phyloP scores from a whole-genome alignment of 2,113 vertebrate species.

The Cyprinodon brontotheroides region DNA sequence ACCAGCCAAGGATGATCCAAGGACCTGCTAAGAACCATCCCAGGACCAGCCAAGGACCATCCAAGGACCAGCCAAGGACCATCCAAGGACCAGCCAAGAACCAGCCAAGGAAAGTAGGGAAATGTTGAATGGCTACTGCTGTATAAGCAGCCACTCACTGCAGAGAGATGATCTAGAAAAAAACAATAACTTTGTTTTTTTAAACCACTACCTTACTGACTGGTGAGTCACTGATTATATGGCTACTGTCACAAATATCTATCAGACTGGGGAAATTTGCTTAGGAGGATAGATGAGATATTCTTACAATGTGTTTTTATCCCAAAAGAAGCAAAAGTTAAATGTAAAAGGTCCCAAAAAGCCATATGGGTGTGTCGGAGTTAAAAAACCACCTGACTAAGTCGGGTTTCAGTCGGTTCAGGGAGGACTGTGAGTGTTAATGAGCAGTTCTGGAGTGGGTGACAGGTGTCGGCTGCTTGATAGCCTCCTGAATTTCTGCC shows the following conservation, averaged over 20 bases:
- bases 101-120: too few species aligned
- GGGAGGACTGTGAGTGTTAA: constrained; percentile 49
- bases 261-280: neutral
- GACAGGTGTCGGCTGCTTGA: constrained; percentile 54
- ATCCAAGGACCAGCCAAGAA: too few species aligned
- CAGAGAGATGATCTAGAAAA: neutral
- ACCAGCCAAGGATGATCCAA: too few species aligned
- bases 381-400: constrained; percentile 4
- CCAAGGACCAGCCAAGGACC: too few species aligned
- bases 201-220: neutral
- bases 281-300: neutral
- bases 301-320: constrained; percentile 42
- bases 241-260: neutral
- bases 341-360: constrained; percentile 17
- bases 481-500: constrained; percentile 58
- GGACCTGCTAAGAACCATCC: too few species aligned
- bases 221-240: neutral
- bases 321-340: constrained; percentile 11
- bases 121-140: too few species aligned
- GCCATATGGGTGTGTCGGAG: constrained; percentile 17
- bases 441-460: constrained; percentile 42
- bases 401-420: constrained; percentile 25
- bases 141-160: neutral
- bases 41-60: too few species aligned
- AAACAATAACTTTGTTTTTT: neutral